Conservation (phyloP, 1,140 invertebrate species). For the Heterodera carotae region DNA sequence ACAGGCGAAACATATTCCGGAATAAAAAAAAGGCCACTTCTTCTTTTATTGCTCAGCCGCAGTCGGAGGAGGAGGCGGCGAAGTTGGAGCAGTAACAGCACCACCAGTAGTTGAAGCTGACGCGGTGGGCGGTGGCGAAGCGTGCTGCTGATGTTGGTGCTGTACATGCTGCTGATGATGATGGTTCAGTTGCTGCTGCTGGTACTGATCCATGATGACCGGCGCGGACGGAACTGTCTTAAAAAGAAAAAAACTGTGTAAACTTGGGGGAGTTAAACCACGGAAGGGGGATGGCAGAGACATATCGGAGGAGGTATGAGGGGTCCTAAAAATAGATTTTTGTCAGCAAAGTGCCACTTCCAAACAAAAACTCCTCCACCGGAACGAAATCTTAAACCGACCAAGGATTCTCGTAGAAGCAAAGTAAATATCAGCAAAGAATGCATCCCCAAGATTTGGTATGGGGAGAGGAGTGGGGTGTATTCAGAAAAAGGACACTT, state of each 20-base stretch:
- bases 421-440: too few species aligned
- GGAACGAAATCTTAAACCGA: too few species aligned
- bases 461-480: too few species aligned
- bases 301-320: too few species aligned
- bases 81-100: neutral
- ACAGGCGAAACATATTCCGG: too few species aligned
- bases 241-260: neutral
- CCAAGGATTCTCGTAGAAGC: too few species aligned
- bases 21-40: neutral
- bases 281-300: too few species aligned
- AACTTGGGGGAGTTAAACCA: neutral
- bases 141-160: neutral
- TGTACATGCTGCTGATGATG: neutral
- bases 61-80: neutral
- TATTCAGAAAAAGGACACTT: too few species aligned
- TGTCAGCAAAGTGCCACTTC: too few species aligned
- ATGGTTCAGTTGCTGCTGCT: neutral
- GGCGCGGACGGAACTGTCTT: constrained; percentile 4
- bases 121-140: neutral
- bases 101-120: neutral
- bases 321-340: too few species aligned
- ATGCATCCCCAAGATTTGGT: too few species aligned
- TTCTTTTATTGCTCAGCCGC: neutral
- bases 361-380: too few species aligned
- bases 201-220: constrained; percentile 7